Evolutionary conservation across 2,113 vertebrate species (phyloP), one percentile per base, ranked within the genome.

Genomic region (Mobula birostris): DNA sequence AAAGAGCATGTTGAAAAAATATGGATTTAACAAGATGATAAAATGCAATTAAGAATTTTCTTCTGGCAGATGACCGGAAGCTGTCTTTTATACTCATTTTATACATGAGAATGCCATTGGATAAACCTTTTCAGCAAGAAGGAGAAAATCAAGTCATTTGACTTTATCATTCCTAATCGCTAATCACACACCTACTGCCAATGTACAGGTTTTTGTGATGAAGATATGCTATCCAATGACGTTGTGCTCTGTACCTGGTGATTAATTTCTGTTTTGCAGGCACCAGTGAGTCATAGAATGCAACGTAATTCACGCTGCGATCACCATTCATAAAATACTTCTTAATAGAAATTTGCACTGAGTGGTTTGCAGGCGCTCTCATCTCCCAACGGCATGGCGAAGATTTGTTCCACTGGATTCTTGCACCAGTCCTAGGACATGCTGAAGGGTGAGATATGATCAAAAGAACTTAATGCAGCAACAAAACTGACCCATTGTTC

Each of bases 261-360:
- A 94, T 80, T 66, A 72, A 32, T 24, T 80, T 80, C 24, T 29
- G 15, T 72, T 94, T 80, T 70, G 80, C 94, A 83, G 78, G 78
- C 12, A 70, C 94, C 63, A 94, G 36, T 70, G 94, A 94, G 40
- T 94, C 94, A 48, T 94, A 94, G 66, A 94, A 21, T 70, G 94
- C 94, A 94, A 94, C 48, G 66, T 36, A 94, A 70, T 87, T 94
- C 61, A 48, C 11, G 58, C 66, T 32, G 27, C 94, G 87, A 80
- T 94, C 94, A 40, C 82, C 94, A 68, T 94, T 83, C 56, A 85
- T 94, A 70, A 94, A 82, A 56, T 83, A 80, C 14, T 94, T 82
- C 19, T 87, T 32, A 70, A 94, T 66, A 14, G 80, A 56, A 48
- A 83, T 56, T 72, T 85, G 80, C 63, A 94, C 17, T 8, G 85